Percentiles rank a stretch among this genome's conserved stretches.
Conservation (phyloP, 2,113 vertebrate genomes). For the Gymnarchus niloticus region DNA sequence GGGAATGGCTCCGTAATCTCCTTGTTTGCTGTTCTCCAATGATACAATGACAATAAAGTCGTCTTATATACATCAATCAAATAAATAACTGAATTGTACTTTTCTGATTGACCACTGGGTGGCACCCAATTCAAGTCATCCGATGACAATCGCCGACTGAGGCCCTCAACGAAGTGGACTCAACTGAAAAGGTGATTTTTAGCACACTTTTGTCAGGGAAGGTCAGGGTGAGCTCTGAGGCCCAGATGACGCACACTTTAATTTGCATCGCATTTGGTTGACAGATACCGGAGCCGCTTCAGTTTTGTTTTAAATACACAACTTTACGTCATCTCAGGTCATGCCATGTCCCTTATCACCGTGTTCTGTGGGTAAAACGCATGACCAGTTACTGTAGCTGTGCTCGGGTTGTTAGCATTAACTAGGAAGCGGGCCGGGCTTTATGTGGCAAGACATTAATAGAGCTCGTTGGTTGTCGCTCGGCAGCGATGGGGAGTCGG, state of each 20-base stretch:
- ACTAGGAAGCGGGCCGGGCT: too few species aligned
- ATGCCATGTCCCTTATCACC: not conserved
- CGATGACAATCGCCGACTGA: not conserved
- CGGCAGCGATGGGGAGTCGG: not conserved
- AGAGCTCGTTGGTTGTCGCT: not conserved
- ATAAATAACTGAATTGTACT: not conserved
- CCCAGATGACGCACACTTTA: not conserved
- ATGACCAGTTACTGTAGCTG: not conserved
- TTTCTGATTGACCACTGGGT: not conserved
- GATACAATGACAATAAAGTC: too few species aligned
- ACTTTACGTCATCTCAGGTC: not conserved
- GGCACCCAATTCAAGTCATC: slow-evolving; percentile 14
- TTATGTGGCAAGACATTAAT: not conserved
- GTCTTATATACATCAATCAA: not conserved
- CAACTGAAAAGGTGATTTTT: not conserved
- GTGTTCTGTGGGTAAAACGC: not conserved
- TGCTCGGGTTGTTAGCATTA: not conserved
- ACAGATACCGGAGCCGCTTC: not conserved
- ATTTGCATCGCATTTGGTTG: not conserved
- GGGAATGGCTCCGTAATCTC: too few species aligned
- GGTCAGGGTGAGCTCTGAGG: not conserved
- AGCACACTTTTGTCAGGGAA: slow-evolving; percentile 2
- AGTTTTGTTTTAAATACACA: not conserved
- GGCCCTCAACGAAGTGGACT: not conserved
- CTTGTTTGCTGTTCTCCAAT: too few species aligned